Evolutionary conservation across 2,888 invertebrate species (phyloP).

Genomic region (Napeogenes sylphis): DNA sequence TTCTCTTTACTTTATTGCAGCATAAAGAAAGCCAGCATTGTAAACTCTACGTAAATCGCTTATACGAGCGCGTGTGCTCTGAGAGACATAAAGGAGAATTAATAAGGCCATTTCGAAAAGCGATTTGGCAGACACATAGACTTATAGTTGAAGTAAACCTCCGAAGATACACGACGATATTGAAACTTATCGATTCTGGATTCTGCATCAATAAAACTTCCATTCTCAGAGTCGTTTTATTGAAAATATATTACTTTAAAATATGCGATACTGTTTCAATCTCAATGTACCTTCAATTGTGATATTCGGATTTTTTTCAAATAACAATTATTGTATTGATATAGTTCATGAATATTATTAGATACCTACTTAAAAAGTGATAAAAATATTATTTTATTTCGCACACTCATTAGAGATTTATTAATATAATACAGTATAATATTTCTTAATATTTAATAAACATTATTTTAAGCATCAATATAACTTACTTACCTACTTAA

Average conservation of each 20-base stretch:
- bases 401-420: no score
- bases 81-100: slow-evolving; percentile 70
- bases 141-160: slow-evolving; percentile 48
- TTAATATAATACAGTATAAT: no score
- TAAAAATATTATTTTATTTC: no score
- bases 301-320: no score
- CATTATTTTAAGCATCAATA: not conserved
- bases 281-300: no score
- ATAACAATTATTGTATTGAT: no score
- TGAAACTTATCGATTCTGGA: slow-evolving; percentile 69
- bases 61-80: slow-evolving; percentile 58
- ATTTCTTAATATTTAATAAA: no score
- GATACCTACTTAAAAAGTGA: no score
- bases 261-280: not conserved
- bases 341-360: no score
- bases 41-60: slow-evolving; percentile 66
- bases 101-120: slow-evolving; percentile 69
- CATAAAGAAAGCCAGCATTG: slow-evolving; percentile 71
- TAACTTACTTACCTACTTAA: not conserved
- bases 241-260: slow-evolving; percentile 13
- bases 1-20: slow-evolving; percentile 63
- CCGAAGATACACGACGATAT: slow-evolving; percentile 57
- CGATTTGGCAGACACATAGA: slow-evolving; percentile 64
- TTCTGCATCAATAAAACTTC: slow-evolving; percentile 48
- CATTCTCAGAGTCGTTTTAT: slow-evolving; percentile 40